A percentile compares a stretch with the other conserved stretches of the same genome.
These are phyloP conservation scores for Ridgeia piscesae DNA, from an alignment of 1,140 invertebrate genomes.

Conservation along the genomic window DNA sequence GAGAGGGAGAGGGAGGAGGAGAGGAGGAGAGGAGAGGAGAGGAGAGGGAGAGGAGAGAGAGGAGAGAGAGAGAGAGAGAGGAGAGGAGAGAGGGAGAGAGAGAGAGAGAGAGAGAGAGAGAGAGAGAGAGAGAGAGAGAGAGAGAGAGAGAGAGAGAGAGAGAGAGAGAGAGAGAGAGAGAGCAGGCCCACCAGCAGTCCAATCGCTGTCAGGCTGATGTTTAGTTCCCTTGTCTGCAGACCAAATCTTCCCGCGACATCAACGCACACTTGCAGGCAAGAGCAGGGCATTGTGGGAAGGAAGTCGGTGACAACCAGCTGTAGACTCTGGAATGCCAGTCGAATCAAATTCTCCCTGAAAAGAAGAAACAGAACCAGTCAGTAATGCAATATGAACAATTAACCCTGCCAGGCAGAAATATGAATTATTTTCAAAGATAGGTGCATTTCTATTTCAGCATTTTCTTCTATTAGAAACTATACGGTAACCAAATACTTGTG, in stretches of 20 bases:
- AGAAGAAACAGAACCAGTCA: conserved; percentile 12
- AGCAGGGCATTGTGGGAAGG: conserved; percentile 81
- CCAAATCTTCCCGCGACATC: conserved; percentile 95
- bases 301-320: conserved; percentile 97
- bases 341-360: conserved; percentile 80
- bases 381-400: not conserved
- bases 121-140: no score
- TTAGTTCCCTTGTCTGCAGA: conserved; percentile 92
- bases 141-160: no score
- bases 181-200: conserved; percentile 78
- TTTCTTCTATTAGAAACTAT: not conserved
- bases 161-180: not conserved
- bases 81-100: no score
- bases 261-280: conserved; percentile 85
- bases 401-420: no score
- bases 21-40: no score
- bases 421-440: no score
- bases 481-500: not conserved
- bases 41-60: not conserved
- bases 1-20: no score
- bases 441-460: not conserved
- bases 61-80: no score
- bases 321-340: conserved; percentile 92
- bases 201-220: conserved; percentile 97
- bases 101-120: no score